Evolutionary conservation across 2,113 vertebrate species (phyloP).

Genomic region (Thymallus thymallus): DNA sequence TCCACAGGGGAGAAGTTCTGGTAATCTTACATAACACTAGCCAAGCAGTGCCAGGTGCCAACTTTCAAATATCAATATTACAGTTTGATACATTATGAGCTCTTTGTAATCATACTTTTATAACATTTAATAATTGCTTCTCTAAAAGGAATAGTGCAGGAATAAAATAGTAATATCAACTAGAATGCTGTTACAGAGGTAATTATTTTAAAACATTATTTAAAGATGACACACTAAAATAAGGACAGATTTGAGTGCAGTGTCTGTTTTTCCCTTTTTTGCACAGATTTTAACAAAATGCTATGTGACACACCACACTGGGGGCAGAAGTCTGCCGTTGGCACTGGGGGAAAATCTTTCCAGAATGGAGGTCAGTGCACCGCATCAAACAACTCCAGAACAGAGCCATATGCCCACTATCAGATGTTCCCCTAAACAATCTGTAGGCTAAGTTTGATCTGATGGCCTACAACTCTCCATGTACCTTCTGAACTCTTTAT

Average conservation of each 20-base stretch:
- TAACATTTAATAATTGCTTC: too few relatives aligned
- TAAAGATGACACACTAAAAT: background rate
- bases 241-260: background rate
- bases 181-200: background rate
- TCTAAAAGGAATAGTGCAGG: background rate
- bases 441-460: background rate
- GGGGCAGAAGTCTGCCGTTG: constrained; percentile 24
- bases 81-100: too few relatives aligned
- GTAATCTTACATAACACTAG: background rate
- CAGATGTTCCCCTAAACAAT: background rate
- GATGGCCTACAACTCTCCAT: background rate
- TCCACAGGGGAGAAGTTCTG: background rate
- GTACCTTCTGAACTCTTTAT: background rate
- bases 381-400: constrained; percentile 6
- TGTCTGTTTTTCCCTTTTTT: background rate
- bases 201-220: background rate
- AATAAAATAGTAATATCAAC: background rate
- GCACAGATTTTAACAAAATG: background rate
- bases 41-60: background rate
- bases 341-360: constrained; percentile 13
- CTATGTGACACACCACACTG: constrained; percentile 24
- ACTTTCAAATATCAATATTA: too few relatives aligned
- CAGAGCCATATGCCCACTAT: background rate
- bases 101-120: too few relatives aligned
- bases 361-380: constrained; percentile 18